These are phyloP conservation scores for Neodiprion lecontei DNA, from an alignment of 1,140 invertebrate species.

Conservation along the genomic window DNA sequence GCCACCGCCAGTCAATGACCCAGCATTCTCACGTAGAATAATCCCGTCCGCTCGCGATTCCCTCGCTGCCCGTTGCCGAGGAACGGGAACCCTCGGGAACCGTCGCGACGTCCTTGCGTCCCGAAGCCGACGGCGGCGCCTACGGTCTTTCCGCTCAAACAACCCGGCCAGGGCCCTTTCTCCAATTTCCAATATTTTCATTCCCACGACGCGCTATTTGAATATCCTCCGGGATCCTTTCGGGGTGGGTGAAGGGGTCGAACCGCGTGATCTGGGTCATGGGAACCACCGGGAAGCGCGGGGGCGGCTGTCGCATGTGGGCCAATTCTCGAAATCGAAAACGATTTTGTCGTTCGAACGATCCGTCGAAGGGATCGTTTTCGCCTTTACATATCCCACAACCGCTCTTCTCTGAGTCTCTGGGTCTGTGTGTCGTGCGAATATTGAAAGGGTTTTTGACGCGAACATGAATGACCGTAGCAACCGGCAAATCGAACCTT, in stretches of 20 bases:
- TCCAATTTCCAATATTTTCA: slow-evolving; percentile 1
- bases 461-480: background rate
- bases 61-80: background rate
- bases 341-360: background rate
- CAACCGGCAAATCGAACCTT: too few relatives aligned
- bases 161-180: background rate
- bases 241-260: background rate
- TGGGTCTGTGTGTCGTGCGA: slow-evolving; percentile 13
- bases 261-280: background rate
- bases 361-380: background rate
- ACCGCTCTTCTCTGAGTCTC: background rate
- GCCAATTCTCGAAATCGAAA: background rate
- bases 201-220: slow-evolving; percentile 1
- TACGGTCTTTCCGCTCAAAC: background rate
- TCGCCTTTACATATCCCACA: background rate
- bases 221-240: background rate
- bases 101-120: slow-evolving; percentile 3
- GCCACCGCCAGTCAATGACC: slow-evolving; percentile 58
- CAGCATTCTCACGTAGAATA: slow-evolving; percentile 28
- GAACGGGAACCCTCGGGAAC: slow-evolving; percentile 6
- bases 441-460: slow-evolving; percentile 1
- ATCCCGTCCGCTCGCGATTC: background rate
- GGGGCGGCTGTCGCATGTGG: background rate
- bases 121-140: background rate
- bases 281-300: background rate